These are phyloP conservation scores for Aplodontia rufa DNA, from an alignment of 2,113 vertebrate genomes.

Conservation along the genomic window DNA sequence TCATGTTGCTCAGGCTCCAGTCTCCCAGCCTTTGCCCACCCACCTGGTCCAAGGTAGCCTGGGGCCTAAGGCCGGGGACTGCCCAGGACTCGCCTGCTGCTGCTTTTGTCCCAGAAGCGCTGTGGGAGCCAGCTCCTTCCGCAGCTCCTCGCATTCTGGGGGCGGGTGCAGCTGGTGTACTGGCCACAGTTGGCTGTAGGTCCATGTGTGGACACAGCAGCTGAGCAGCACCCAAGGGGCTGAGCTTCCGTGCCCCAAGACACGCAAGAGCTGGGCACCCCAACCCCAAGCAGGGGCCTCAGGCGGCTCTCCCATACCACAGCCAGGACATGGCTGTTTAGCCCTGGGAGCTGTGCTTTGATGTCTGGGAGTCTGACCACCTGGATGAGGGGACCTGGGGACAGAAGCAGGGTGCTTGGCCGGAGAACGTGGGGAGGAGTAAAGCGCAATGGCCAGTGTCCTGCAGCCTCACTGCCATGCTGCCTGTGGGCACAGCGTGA, in stretches of 20 bases:
- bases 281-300: background rate
- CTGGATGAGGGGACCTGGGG: background rate
- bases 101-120: background rate
- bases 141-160: background rate
- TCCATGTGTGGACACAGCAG: background rate
- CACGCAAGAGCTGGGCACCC: background rate
- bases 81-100: background rate
- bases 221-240: background rate
- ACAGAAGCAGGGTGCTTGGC: background rate
- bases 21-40: background rate
- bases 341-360: background rate
- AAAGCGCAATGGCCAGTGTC: background rate
- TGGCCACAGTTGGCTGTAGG: no score
- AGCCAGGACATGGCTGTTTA: background rate
- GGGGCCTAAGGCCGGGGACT: background rate
- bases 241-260: background rate
- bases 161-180: no score
- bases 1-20: background rate
- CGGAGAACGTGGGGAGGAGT: background rate
- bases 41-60: fast-evolving
- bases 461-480: background rate
- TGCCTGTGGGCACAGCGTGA: background rate
- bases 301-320: background rate
- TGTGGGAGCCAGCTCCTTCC: background rate
- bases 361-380: background rate